These are phyloP conservation scores for Steinernema scapterisci DNA, from an alignment of 2,888 invertebrate genomes.

Conservation along the genomic window DNA sequence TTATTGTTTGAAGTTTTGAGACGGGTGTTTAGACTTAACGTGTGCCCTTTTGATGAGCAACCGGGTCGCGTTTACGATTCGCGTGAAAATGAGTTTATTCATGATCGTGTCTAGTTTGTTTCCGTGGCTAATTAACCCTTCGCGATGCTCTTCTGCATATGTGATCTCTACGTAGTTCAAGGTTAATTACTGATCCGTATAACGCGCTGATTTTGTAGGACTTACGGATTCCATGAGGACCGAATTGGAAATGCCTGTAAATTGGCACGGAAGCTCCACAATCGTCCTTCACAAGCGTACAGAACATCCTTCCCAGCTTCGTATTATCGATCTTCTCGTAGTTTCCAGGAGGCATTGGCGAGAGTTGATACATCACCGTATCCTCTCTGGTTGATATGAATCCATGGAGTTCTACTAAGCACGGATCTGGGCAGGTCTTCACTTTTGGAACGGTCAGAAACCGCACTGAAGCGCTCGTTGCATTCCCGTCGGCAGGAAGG, in stretches of 20 bases:
- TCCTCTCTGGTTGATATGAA: conserved; percentile 9
- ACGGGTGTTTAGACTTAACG: too few relatives aligned
- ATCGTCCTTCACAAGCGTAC: conserved; percentile 41
- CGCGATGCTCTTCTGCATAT: too few relatives aligned
- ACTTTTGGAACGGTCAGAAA: background rate
- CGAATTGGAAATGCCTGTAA: conserved; percentile 50
- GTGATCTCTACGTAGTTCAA: too few relatives aligned
- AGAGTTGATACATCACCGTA: background rate
- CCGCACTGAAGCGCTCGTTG: background rate
- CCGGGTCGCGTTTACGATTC: too few relatives aligned
- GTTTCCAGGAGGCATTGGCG: background rate
- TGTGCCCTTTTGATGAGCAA: too few relatives aligned
- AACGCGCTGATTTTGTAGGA: background rate
- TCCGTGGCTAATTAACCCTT: too few relatives aligned
- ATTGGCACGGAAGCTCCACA: conserved; percentile 56
- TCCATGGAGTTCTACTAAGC: conserved; percentile 5
- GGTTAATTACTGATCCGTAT: too few relatives aligned
- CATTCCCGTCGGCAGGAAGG: background rate
- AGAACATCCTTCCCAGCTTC: conserved; percentile 34
- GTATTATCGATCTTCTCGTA: conserved; percentile 12
- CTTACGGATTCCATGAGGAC: conserved; percentile 49
- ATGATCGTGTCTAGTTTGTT: too few relatives aligned
- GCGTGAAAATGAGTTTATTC: too few relatives aligned
- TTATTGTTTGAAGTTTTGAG: too few relatives aligned
- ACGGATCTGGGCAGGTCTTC: background rate